Conservation (phyloP, 2,113 vertebrate genomes). For the Athene cunicularia region DNA sequence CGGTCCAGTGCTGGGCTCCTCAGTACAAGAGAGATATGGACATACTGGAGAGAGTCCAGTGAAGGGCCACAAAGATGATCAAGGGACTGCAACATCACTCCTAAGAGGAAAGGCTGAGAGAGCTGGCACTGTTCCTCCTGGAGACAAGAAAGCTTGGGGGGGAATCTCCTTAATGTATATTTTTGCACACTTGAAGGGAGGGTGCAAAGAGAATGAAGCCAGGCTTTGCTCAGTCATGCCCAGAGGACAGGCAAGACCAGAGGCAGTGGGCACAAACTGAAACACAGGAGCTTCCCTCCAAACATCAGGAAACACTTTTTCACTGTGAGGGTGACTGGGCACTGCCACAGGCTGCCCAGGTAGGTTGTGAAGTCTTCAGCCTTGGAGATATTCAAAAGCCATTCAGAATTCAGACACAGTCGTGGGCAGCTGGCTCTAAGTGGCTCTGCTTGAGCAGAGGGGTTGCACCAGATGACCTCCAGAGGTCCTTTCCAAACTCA, state of each 20-base stretch:
- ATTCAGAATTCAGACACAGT: fast-evolving
- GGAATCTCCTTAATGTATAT: not conserved
- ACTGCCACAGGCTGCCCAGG: not conserved
- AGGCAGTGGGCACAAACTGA: not conserved
- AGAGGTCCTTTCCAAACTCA: not conserved
- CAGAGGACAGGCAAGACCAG: not conserved
- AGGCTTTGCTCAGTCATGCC: not conserved
- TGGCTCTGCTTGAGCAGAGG: not conserved
- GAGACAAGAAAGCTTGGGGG: not conserved
- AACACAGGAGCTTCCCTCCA: not conserved
- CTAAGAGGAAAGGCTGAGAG: not conserved
- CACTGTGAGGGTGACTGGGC: not conserved
- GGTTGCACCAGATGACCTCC: not conserved
- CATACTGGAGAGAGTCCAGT: not conserved
- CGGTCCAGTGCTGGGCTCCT: not conserved
- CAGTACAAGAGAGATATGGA: not conserved
- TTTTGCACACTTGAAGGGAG: not conserved
- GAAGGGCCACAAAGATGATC: not conserved
- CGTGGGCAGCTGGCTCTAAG: not conserved
- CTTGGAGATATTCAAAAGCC: not conserved
- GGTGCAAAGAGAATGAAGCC: not conserved
- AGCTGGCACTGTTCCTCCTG: not conserved
- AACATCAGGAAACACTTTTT: not conserved
- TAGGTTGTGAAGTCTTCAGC: not conserved
- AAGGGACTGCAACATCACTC: not conserved